Base-by-base conservation (phyloP, 2,797 vertebrate genomes). In the Anniella stebbinsi region DNA sequence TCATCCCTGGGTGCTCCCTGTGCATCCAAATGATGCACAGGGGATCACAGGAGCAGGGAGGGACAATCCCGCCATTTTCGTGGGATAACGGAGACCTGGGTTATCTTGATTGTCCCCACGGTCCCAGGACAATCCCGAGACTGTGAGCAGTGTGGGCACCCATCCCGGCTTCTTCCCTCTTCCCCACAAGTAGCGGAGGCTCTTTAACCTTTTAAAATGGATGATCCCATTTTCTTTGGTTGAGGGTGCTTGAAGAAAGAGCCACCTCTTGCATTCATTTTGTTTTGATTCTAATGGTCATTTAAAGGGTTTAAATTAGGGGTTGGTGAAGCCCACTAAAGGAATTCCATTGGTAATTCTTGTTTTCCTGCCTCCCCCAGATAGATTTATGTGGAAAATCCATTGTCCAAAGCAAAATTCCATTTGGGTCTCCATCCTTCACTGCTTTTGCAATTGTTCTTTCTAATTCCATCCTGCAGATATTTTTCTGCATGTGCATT, bases 371-470 rank as follows among this genome's bases (percentile, higher is more conserved):
- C 33, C 57, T 76, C 28, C 69, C 70, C 17, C 45, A 54, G 81
- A 76, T 41, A 84, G 72, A 69, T 38, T 84, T 84, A 84, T 84
- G 63, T 6, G 13, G 81, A 89, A 89, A 84, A 89, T 69, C 60
- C 63, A 77, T 77, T 77, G 54, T n/a, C 73, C 45, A 89, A 69
- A 84, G 81, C 73, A 69, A 84, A 69, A 84, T 84, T 89, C 72
- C 81, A 89, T 33, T 84, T 84, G 81, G 45, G 57, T n/a, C 60
- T 77, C 88, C 41, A 54, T 67, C 60, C 9, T 84, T 76, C 73
- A 51, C n/a, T 77, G 45, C 13, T 67, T 89, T 84, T 84, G 54
- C n/a, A 89, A 57, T 84, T 89, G 70, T 89, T 84, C n/a, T 76
- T 45, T 73, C 30, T 82, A 84, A 76, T 76, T 66, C 88, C 51